A percentile compares a stretch with the other conserved stretches of the same genome.
These are phyloP conservation scores for Cantharis rufa DNA, from an alignment of 2,888 invertebrate genomes.

Conservation along the genomic window DNA sequence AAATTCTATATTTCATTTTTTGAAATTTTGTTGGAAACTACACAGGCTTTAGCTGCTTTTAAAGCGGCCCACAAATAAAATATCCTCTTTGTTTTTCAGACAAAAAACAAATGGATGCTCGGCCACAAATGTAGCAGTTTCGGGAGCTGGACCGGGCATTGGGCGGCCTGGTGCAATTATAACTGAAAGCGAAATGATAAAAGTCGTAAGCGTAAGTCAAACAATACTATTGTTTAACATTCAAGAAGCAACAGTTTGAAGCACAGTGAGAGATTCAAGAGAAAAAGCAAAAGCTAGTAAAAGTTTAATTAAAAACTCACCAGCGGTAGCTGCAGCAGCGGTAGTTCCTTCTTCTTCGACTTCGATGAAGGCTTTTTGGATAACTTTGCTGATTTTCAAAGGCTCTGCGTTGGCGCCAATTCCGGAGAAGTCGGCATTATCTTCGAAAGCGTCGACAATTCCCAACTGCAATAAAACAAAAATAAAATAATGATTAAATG, in stretches of 20 bases:
- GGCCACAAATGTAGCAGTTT: not conserved
- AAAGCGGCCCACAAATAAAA: not conserved
- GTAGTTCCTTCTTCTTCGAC: slow-evolving; percentile 46
- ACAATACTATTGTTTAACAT: not conserved
- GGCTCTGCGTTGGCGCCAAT: slow-evolving; percentile 37
- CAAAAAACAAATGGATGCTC: not conserved
- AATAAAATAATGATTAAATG: slow-evolving; percentile 21
- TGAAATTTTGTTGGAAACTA: not conserved
- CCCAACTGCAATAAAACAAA: slow-evolving; percentile 44
- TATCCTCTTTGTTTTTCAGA: not conserved
- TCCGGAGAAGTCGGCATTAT: slow-evolving; percentile 41
- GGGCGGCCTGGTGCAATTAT: not conserved
- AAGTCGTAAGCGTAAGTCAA: not conserved
- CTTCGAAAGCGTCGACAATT: slow-evolving; percentile 29
- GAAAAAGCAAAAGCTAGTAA: not conserved
- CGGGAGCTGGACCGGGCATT: not conserved
- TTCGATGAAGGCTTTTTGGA: slow-evolving; percentile 52
- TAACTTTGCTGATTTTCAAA: slow-evolving; percentile 43
- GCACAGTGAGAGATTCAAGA: not conserved
- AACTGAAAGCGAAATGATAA: not conserved
- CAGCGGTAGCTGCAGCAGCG: slow-evolving; percentile 10
- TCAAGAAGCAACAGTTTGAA: not conserved
- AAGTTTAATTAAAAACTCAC: not conserved
- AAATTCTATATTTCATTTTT: not conserved
- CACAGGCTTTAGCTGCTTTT: not conserved